Percentiles rank a stretch among this genome's conserved stretches.
Evolutionary conservation across 2,797 vertebrate species (phyloP).

Genomic region (Tragopan temminckii): DNA sequence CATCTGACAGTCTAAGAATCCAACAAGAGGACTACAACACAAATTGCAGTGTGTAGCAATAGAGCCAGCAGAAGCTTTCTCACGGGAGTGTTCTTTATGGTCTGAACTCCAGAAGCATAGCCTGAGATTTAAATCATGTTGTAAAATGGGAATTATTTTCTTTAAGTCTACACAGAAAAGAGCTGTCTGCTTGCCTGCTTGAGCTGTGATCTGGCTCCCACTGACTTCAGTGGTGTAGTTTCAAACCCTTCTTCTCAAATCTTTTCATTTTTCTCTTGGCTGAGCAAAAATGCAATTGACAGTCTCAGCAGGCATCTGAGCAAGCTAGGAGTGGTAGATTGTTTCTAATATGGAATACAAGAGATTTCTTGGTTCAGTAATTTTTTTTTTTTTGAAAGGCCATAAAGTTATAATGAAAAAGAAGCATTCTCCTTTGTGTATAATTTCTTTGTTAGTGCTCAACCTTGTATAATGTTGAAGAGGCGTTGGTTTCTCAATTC

Average conservation of each 20-base stretch:
- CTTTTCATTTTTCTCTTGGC: constrained; percentile 62
- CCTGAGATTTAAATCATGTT: constrained; percentile 26
- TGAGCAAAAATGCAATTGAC: constrained; percentile 56
- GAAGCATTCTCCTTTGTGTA: constrained; percentile 21
- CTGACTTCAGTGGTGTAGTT: constrained; percentile 11
- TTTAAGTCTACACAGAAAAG: background rate
- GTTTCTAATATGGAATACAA: constrained; percentile 3
- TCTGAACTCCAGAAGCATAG: constrained; percentile 14
- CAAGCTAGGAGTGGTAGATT: background rate
- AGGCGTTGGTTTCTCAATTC: background rate
- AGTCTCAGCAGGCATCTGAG: constrained; percentile 56
- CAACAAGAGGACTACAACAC: background rate
- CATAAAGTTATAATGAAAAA: constrained; percentile 50
- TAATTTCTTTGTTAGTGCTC: constrained; percentile 29
- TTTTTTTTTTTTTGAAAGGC: constrained; percentile 20
- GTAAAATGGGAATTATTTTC: constrained; percentile 24
- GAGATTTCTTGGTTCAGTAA: constrained; percentile 9
- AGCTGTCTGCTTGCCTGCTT: background rate
- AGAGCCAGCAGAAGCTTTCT: background rate
- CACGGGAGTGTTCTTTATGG: background rate
- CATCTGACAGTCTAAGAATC: background rate
- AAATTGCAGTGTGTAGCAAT: background rate
- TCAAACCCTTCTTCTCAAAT: constrained; percentile 14
- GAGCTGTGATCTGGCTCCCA: background rate
- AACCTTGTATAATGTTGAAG: background rate